Evolutionary conservation across 1,140 invertebrate species (phyloP).

Genomic region (Heterodera carotae): DNA sequence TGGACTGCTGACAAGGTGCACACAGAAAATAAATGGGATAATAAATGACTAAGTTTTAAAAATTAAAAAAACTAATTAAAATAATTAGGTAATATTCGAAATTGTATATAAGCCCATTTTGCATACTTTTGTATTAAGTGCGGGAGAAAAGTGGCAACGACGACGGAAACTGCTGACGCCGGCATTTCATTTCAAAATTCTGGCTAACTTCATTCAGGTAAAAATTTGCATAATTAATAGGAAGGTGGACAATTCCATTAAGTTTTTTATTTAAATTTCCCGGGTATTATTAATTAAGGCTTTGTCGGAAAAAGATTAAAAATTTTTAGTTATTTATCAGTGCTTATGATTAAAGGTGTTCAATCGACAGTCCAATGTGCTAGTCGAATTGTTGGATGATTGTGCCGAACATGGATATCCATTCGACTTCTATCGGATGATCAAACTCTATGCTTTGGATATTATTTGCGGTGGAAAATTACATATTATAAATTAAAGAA

Average conservation of each 20-base stretch:
- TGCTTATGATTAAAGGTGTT: no score
- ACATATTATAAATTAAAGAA: no score
- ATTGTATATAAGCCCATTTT: no score
- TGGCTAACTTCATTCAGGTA: constrained; percentile 78
- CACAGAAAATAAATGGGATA: no score
- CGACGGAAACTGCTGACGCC: constrained; percentile 84
- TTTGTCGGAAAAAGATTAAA: no score
- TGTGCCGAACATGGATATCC: constrained; percentile 70
- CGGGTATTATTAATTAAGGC: no score
- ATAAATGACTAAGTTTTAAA: no score
- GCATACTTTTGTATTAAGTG: constrained; percentile 68
- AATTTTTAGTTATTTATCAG: no score
- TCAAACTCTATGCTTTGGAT: constrained; percentile 82
- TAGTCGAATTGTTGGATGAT: constrained; percentile 67
- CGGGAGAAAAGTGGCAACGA: constrained; percentile 77
- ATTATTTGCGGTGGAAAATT: constrained; percentile 74
- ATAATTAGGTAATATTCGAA: neutral
- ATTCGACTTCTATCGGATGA: constrained; percentile 77
- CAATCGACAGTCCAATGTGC: constrained; percentile 74
- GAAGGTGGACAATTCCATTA: no score
- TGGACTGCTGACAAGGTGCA: constrained; percentile 77
- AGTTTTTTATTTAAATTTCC: no score
- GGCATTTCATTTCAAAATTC: constrained; percentile 83
- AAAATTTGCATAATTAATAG: neutral
- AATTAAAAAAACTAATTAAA: neutral